Percentiles rank a stretch among this genome's conserved stretches.
phyloP scores from a whole-genome alignment of 1,140 invertebrate species.

The Galleria mellonella region DNA sequence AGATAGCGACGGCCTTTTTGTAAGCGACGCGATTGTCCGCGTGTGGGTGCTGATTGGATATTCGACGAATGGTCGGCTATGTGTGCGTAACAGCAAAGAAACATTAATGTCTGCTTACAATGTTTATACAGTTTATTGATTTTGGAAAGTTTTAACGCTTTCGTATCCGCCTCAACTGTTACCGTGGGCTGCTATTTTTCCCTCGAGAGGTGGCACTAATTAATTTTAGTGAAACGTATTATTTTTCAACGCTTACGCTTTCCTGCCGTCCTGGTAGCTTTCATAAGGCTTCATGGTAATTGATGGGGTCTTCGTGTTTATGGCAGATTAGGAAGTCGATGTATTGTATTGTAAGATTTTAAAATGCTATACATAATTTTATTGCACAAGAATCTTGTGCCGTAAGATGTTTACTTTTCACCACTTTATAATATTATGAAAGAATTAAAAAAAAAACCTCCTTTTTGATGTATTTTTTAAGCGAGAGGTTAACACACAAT shows the following conservation, averaged over 20 bases:
- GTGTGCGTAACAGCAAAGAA: slow-evolving; percentile 20
- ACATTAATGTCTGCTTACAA: slow-evolving; percentile 23
- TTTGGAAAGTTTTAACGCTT: slow-evolving; percentile 32
- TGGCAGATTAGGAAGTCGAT: too few relatives aligned
- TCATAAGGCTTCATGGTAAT: too few relatives aligned
- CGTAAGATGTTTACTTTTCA: too few relatives aligned
- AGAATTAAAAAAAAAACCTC: too few relatives aligned
- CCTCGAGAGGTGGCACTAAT: neutral
- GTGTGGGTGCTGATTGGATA: slow-evolving; percentile 10
- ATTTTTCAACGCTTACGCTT: neutral
- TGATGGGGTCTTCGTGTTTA: too few relatives aligned
- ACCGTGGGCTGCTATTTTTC: slow-evolving; percentile 3
- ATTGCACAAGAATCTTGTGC: too few relatives aligned
- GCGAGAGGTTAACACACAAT: too few relatives aligned
- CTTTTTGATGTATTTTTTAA: too few relatives aligned
- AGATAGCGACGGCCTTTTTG: neutral
- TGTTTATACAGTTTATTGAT: slow-evolving; percentile 43
- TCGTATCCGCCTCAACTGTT: slow-evolving; percentile 9
- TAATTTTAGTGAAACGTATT: neutral
- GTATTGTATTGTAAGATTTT: too few relatives aligned
- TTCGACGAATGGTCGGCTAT: slow-evolving; percentile 2
- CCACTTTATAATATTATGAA: too few relatives aligned
- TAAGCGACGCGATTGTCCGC: slow-evolving; percentile 6
- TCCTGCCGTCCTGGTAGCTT: neutral
- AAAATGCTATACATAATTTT: too few relatives aligned